phyloP scores from a whole-genome alignment of 2,888 invertebrate species.

The Tiliacea citrago region DNA sequence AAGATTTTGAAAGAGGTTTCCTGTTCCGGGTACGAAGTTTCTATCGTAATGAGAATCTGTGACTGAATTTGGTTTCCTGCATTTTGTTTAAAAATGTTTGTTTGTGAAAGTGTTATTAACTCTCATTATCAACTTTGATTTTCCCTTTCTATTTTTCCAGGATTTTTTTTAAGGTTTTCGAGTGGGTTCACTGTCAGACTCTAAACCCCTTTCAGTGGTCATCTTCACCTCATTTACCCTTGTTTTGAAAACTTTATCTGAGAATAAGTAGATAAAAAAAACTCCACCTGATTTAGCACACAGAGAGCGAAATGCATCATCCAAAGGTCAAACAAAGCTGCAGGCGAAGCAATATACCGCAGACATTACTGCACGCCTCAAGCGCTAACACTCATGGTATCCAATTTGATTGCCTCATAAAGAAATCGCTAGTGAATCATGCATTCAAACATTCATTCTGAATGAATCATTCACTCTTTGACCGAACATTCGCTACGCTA shows the following conservation, averaged over 20 bases:
- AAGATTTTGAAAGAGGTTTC: constrained; percentile 36
- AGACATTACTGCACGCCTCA: constrained; percentile 19
- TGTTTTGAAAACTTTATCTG: background rate
- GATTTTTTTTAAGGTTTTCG: background rate
- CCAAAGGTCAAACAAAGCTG: constrained; percentile 4
- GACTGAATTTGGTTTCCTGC: constrained; percentile 2
- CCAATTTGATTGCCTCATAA: constrained; percentile 61
- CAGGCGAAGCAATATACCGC: constrained; percentile 4
- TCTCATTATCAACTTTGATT: background rate
- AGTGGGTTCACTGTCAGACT: background rate
- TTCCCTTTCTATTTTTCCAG: background rate
- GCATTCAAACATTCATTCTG: constrained; percentile 51
- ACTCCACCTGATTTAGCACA: background rate
- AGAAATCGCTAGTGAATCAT: constrained; percentile 64
- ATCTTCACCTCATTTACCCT: background rate
- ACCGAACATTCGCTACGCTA: constrained; percentile 64
- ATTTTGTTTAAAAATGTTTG: constrained; percentile 6
- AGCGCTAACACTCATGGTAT: constrained; percentile 46
- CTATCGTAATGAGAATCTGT: constrained; percentile 1
- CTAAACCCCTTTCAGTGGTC: background rate
- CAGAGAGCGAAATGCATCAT: constrained; percentile 10
- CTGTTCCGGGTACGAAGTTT: constrained; percentile 39
- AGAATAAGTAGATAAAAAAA: background rate
- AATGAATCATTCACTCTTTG: constrained; percentile 57
- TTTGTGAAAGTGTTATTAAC: constrained; percentile 1